Evolutionary conservation across 2,888 invertebrate species (phyloP), one percentile per base, ranked within the genome.

Genomic region (Scrobipalpa atriplicella): DNA sequence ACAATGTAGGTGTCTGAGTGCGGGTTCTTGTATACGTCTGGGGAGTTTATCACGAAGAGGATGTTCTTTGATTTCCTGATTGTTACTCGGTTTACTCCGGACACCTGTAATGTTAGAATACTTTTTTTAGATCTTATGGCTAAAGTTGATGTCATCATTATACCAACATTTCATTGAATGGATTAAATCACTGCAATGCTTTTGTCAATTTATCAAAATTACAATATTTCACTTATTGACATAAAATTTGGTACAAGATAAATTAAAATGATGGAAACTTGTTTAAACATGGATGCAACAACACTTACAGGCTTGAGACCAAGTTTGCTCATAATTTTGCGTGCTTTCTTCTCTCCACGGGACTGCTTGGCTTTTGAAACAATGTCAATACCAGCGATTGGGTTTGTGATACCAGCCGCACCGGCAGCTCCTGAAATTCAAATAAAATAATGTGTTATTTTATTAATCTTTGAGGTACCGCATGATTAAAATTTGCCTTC

Each of bases 1-100:
- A 99, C 98, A 76, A 99, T 99, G 93, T 99, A 99, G 0, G 99
- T 99, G 91, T 99, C 99, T 16, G 99, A 99, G 74, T 99, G 99
- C 2, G 99, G 99, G 83, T 98, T 98, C 91, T 99, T 99, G 94
- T 97, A 97, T 0, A 99, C 99, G 84, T 99, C 99, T 10, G 99
- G 99, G 77, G 99, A 98, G 93, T 98, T 99, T 86, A 99, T 99
- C 61, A 99, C 99, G 83, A 99, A 99, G 19, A 99, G 94, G 77
- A 99, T 99, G 93, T 99, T 99, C 93, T 99, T 99, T 7, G 99
- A 99, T 87, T 99, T 99, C 77, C 99, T 95, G 85, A 99, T 99
- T 66, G 99, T 99, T 38, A 99, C 99, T 80, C 99, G 95, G 86
- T 97, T 98, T 0, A 99, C 99, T 21, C 99, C 99, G 90, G 95